Conservation (phyloP, 2,113 vertebrate genomes). For the Brachyistius frenatus region DNA sequence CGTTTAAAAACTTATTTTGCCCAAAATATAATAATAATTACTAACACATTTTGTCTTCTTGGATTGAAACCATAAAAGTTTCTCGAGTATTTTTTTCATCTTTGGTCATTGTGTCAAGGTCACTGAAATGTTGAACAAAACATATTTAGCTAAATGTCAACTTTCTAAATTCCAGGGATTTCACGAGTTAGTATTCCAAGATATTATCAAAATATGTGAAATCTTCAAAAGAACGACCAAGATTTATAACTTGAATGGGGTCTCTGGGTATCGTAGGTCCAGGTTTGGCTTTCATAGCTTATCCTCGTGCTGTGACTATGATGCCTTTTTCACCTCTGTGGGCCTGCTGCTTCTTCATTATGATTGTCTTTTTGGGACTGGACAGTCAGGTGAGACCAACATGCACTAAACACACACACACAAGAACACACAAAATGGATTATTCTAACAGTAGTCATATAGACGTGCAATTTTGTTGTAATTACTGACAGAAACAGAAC, state of each 20-base stretch:
- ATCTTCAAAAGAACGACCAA: neutral
- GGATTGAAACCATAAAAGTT: too few relatives aligned
- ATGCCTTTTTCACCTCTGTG: slow-evolving; percentile 95
- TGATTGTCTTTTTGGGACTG: slow-evolving; percentile 95
- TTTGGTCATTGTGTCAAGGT: too few relatives aligned
- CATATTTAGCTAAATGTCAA: too few relatives aligned
- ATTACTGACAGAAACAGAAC: neutral
- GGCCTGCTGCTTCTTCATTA: slow-evolving; percentile 97
- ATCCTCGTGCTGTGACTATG: slow-evolving; percentile 97
- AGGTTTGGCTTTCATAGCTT: slow-evolving; percentile 97
- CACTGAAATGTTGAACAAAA: too few relatives aligned
- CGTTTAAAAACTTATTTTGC: too few relatives aligned
- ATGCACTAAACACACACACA: neutral
- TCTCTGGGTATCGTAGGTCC: slow-evolving; percentile 85
- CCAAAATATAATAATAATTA: too few relatives aligned
- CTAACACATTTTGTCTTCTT: too few relatives aligned
- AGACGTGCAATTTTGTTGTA: neutral
- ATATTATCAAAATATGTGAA: neutral
- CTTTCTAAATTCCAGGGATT: too few relatives aligned
- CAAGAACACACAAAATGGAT: neutral
- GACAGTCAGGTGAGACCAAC: slow-evolving; percentile 91
- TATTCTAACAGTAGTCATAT: neutral
- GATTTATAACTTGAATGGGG: neutral
- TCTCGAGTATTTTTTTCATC: too few relatives aligned
- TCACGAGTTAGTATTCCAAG: neutral